Evolutionary conservation across 2,797 vertebrate species (phyloP).

Genomic region (Nyctalus aviator): DNA sequence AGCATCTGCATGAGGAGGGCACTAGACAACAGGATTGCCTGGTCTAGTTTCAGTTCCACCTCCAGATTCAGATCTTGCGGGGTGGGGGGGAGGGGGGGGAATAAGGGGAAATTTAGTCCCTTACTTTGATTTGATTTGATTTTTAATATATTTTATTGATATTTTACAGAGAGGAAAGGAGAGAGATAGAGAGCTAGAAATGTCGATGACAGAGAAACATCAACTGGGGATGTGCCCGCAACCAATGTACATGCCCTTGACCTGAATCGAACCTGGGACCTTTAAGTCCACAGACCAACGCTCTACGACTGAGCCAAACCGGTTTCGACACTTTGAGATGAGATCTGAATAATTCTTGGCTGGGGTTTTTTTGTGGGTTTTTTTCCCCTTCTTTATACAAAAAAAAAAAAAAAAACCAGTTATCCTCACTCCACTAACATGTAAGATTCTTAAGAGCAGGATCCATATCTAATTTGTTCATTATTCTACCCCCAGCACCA

Average conservation of each 20-base stretch:
- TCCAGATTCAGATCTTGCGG: background rate
- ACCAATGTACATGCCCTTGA: too few species aligned
- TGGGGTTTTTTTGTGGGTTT: background rate
- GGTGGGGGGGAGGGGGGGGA: too few species aligned
- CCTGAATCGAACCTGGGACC: too few species aligned
- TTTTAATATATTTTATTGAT: too few species aligned
- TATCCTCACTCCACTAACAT: background rate
- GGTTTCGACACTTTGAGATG: background rate
- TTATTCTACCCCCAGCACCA: background rate
- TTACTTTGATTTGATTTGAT: background rate
- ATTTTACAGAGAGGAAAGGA: too few species aligned
- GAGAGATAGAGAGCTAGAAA: too few species aligned
- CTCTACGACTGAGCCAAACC: too few species aligned
- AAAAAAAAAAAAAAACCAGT: too few species aligned
- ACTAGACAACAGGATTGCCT: background rate
- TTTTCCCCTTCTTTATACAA: background rate
- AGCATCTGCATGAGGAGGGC: background rate
- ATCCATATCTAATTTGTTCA: background rate
- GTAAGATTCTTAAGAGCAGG: background rate
- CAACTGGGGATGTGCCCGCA: too few species aligned
- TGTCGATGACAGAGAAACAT: too few species aligned
- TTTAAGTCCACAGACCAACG: too few species aligned
- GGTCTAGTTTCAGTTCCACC: background rate
- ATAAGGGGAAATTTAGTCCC: background rate
- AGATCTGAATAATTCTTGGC: background rate